Evolutionary conservation across 92 coral and sea anemone genomes (phyloP), one percentile per base, ranked within the genome.

Genomic region (Epizoanthus ramosus): DNA sequence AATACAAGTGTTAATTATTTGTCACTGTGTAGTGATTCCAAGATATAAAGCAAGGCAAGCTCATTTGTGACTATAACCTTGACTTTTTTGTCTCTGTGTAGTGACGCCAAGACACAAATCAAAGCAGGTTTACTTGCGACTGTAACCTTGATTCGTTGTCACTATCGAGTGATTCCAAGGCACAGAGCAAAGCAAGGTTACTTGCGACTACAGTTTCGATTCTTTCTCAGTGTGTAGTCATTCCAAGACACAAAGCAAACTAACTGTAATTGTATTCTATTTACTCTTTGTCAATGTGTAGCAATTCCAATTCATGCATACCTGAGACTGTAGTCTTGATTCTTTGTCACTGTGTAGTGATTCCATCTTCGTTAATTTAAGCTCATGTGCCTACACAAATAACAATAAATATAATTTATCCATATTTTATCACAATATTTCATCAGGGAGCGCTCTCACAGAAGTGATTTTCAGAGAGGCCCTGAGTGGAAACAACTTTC

Each of bases 311-410:
- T 35, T 10, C 57, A 39, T 56, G 14, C 21, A 12, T 22, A 79
- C 91, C 79, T 83, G 86, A n/a, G 70, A 63, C 17, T 77, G 85
- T 17, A 90, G 84, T 45, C 65, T 67, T 10, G 37, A 66, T 50
- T 74, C 97, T 80, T 93, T 91, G 72, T 16, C 84, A 39, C 89
- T 91, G 63, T 57, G 75, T 5, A 86, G 84, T 41, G 81, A 84
- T 54, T 88, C 97, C 79, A 91, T 81, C 14, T 83, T 87, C 17
- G 91, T 84, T 19, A 91, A 52, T 70, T 50, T 92, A 33, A 68
- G 65, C 73, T 91, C 92, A 69, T 93, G 97, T 1, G 92, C 87
- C 97, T 93, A 83, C 14, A 16, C 7, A 6, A 63, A 23, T 54
- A 41, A 61, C 17, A 21, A 50, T 23, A 80, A 18, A 79, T n/a